Evolutionary conservation across 2,797 vertebrate genomes (phyloP), one percentile per base, ranked within the genome.

Genomic region (Oreochromis mossambicus): DNA sequence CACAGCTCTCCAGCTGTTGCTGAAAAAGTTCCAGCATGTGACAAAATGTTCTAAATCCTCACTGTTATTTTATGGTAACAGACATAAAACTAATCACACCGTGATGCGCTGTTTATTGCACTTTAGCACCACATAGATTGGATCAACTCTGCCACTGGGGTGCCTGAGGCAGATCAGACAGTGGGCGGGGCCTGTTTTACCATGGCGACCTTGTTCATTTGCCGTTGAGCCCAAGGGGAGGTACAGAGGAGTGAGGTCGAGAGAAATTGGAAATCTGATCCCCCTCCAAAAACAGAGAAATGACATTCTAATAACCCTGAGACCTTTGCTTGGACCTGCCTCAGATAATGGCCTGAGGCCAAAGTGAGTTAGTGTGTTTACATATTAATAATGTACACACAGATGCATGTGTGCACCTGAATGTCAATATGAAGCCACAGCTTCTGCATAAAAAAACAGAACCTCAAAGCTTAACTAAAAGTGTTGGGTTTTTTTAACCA

Each of bases 221-320:
- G 82, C 85, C 75, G 77, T 26, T 6, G 84, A 88, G 90, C 89
- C 91, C 55, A 32, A 75, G 81, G 91, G 90, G 77, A 88, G 76
- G 80, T 68, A 70, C 73, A 77, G 77, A 82, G 51, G 63, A 85
- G 85, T 5, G 73, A 90, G 91, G 91, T 94, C 94, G 90, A 88
- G 90, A 88, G 82, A 87, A 90, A 92, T 91, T 91, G 91, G 90
- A 92, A 92, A 95, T 93, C 79, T 91, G 90, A 95, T 94, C 87
- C 83, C 83, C 52, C 86, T 48, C 79, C 77, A 92, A 94, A 93
- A 91, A 86, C 83, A 90, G 80, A 83, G 83, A 93, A 91, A 94
- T 91, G 91, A 88, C 93, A 88, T 94, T 95, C 91, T 93, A 94
- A 93, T 94, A 95, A 93, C 88, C 91, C 90, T 80, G 85, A 88